Percentiles rank a stretch among this genome's conserved stretches.
phyloP scores from a whole-genome alignment of 2,797 vertebrate species.

The Xenentodon cancila region DNA sequence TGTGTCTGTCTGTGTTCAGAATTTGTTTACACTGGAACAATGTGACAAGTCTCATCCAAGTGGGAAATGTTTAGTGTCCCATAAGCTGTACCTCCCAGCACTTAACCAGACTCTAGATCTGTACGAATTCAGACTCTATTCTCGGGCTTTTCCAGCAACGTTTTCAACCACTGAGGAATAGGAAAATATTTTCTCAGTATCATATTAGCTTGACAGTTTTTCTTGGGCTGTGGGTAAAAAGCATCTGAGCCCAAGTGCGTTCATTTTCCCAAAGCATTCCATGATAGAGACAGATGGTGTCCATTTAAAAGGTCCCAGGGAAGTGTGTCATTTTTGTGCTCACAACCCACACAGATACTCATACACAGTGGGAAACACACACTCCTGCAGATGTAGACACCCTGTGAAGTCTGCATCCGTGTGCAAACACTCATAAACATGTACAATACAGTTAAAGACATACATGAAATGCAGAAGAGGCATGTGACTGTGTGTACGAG shows the following conservation, averaged over 20 bases:
- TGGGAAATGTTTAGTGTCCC: conserved; percentile 47
- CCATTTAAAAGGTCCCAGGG: conserved; percentile 78
- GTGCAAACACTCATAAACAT: conserved; percentile 32
- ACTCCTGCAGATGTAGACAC: conserved; percentile 45
- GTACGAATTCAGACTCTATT: conserved; percentile 19
- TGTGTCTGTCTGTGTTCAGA: conserved; percentile 17
- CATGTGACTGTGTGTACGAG: conserved; percentile 9
- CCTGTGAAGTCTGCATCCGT: conserved; percentile 37
- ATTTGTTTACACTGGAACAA: conserved; percentile 65
- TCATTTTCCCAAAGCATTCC: conserved; percentile 72
- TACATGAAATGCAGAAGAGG: not conserved
- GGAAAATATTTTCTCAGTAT: not conserved
- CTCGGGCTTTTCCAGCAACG: conserved; percentile 20
- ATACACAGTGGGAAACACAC: conserved; percentile 50
- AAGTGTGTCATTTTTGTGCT: conserved; percentile 76
- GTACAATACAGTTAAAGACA: not conserved
- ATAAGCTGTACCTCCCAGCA: conserved; percentile 29
- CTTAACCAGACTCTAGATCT: conserved; percentile 16
- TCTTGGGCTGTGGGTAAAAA: conserved; percentile 49
- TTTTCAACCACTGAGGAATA: conserved; percentile 1
- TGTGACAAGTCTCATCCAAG: conserved; percentile 46
- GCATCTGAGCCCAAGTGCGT: conserved; percentile 63
- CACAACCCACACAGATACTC: conserved; percentile 61
- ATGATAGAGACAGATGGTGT: conserved; percentile 79
- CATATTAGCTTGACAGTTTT: conserved; percentile 27